These are phyloP conservation scores for Steinernema scapterisci DNA, from an alignment of 2,888 invertebrate species.

Conservation along the genomic window DNA sequence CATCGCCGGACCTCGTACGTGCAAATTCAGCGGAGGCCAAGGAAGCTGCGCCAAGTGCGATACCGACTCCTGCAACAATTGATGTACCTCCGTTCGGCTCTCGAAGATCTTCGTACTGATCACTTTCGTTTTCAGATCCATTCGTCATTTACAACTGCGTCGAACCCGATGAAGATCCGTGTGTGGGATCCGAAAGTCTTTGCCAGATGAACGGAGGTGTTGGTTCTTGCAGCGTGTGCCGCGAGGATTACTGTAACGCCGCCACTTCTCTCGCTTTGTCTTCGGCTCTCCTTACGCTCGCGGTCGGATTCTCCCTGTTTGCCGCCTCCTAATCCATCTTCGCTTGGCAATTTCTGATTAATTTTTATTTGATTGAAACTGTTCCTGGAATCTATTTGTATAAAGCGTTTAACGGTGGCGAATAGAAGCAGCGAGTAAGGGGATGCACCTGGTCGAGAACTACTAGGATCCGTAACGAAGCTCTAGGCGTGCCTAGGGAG, in stretches of 20 bases:
- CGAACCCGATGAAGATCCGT: neutral
- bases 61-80: conserved; percentile 55
- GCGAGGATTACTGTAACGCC: conserved; percentile 34
- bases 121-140: neutral
- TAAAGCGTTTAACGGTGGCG: too few species aligned
- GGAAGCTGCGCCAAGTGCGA: conserved; percentile 59
- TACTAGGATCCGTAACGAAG: too few species aligned
- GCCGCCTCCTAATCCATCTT: neutral
- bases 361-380: too few species aligned
- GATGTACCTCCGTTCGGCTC: neutral
- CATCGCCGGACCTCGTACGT: conserved; percentile 60
- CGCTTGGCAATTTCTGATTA: too few species aligned
- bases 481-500: too few species aligned
- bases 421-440: too few species aligned
- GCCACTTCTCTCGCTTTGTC: neutral
- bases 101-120: neutral
- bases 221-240: conserved; percentile 10
- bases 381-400: too few species aligned
- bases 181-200: neutral
- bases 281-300: neutral
- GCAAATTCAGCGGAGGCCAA: conserved; percentile 58
- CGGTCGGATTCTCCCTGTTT: neutral
- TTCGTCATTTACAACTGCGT: neutral
- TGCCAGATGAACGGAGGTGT: conserved; percentile 9
- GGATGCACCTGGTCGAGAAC: too few species aligned